These are phyloP conservation scores for Nomada fabriciana DNA, from an alignment of 2,888 invertebrate genomes.

Conservation along the genomic window DNA sequence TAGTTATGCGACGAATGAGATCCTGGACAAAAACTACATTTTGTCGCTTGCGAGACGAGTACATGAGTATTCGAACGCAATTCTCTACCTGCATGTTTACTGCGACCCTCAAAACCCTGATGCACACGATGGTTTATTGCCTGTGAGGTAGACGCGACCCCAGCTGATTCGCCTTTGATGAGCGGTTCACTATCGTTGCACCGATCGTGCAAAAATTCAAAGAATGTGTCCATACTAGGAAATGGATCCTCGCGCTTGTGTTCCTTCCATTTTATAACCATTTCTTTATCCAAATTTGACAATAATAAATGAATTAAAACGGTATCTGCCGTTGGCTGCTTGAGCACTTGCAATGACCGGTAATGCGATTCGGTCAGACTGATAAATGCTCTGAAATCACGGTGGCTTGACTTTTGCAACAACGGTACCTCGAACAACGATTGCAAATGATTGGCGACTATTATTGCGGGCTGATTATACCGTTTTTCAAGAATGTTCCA, in stretches of 20 bases:
- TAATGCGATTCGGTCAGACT: not conserved
- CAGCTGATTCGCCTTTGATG: no score
- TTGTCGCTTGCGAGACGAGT: not conserved
- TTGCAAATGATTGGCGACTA: slow-evolving; percentile 11
- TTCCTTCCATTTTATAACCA: slow-evolving; percentile 30
- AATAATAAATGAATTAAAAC: not conserved
- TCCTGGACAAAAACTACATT: not conserved
- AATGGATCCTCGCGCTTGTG: not conserved
- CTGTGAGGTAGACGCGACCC: no score
- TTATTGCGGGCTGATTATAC: slow-evolving; percentile 13
- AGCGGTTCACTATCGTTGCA: slow-evolving; percentile 2
- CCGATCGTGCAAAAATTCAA: not conserved
- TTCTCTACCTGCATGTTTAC: no score
- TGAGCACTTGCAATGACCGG: not conserved
- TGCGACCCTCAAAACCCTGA: no score
- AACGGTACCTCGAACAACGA: not conserved
- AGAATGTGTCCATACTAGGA: slow-evolving; percentile 3
- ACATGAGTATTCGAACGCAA: no score
- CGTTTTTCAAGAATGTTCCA: slow-evolving; percentile 13
- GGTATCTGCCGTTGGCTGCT: slow-evolving; percentile 1
- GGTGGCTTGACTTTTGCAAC: not conserved
- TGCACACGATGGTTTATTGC: no score
- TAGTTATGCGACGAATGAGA: not conserved
- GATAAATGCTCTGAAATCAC: slow-evolving; percentile 2
- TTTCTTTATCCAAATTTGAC: slow-evolving; percentile 9